phyloP scores from a whole-genome alignment of 2,888 invertebrate species.

The Hirtodrosophila histrioides region DNA sequence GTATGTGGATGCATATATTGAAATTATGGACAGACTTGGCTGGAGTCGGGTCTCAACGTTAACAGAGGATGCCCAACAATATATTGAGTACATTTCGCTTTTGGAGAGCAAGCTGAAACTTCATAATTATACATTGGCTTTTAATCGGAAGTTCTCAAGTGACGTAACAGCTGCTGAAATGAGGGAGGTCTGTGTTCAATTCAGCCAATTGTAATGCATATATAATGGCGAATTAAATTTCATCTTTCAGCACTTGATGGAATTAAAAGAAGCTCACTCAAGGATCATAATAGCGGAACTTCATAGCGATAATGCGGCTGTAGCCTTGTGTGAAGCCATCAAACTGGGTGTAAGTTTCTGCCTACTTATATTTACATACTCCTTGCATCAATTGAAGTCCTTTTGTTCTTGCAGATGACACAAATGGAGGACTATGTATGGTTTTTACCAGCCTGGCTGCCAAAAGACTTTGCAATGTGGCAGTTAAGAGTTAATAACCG shows the following conservation, averaged over 20 bases:
- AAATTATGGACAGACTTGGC: conserved; percentile 86
- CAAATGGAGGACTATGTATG: conserved; percentile 91
- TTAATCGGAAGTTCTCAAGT: conserved; percentile 89
- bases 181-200: conserved; percentile 37
- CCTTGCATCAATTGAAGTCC: background rate
- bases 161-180: conserved; percentile 59
- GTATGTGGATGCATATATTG: conserved; percentile 86
- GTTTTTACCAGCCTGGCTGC: conserved; percentile 92
- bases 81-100: conserved; percentile 90
- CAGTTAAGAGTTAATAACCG: conserved; percentile 81
- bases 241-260: conserved; percentile 86
- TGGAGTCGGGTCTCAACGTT: conserved; percentile 91
- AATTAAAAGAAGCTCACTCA: conserved; percentile 88
- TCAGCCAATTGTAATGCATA: too few species aligned
- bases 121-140: conserved; percentile 87
- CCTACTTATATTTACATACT: background rate
- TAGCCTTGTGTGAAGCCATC: conserved; percentile 92
- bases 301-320: conserved; percentile 89
- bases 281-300: conserved; percentile 92
- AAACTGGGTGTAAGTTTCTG: conserved; percentile 70
- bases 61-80: conserved; percentile 92
- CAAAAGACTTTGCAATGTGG: conserved; percentile 87
- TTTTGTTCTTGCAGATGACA: conserved; percentile 87
- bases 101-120: conserved; percentile 88
- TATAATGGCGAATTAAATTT: background rate